Percentiles rank a stretch among this genome's conserved stretches.
Conservation (phyloP, 2,888 invertebrate genomes). For the Drosophila antonietae region DNA sequence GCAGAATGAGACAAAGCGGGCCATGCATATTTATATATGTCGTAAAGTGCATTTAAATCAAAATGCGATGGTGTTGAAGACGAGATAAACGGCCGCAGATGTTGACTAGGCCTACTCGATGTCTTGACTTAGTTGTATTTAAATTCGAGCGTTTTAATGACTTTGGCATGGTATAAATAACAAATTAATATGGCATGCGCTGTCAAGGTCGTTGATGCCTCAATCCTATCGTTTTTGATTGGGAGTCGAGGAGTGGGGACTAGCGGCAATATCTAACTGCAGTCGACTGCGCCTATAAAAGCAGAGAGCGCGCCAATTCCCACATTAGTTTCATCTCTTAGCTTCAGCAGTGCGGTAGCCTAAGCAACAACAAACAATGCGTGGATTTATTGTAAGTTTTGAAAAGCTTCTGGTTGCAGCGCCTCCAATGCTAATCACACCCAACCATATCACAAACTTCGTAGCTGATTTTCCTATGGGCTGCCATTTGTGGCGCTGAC, state of each 20-base stretch:
- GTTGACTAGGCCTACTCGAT: slow-evolving; percentile 57
- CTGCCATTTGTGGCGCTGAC: slow-evolving; percentile 67
- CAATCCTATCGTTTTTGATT: slow-evolving; percentile 13
- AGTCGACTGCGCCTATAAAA: slow-evolving; percentile 60
- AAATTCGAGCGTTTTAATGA: slow-evolving; percentile 69
- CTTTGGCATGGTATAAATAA: slow-evolving; percentile 61
- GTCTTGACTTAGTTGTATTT: slow-evolving; percentile 53
- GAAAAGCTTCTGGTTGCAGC: neutral
- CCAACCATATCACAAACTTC: neutral
- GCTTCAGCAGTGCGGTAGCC: slow-evolving; percentile 42
- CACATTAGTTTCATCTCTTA: slow-evolving; percentile 63
- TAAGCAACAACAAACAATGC: slow-evolving; percentile 53
- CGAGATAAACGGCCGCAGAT: slow-evolving; percentile 54
- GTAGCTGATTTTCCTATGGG: slow-evolving; percentile 69
- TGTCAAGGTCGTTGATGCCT: slow-evolving; percentile 58
- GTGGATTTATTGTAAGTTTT: slow-evolving; percentile 71
- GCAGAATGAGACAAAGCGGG: slow-evolving; percentile 37
- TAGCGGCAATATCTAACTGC: slow-evolving; percentile 20
- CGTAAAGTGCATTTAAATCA: slow-evolving; percentile 78
- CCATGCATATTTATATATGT: slow-evolving; percentile 75
- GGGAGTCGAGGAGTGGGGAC: slow-evolving; percentile 43
- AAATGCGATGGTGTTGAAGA: slow-evolving; percentile 53
- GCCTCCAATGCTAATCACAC: slow-evolving; percentile 12
- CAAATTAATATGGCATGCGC: slow-evolving; percentile 62
- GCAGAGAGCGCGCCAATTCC: slow-evolving; percentile 16